Conservation (phyloP, 1,140 invertebrate species). For the Ylistrum balloti region DNA sequence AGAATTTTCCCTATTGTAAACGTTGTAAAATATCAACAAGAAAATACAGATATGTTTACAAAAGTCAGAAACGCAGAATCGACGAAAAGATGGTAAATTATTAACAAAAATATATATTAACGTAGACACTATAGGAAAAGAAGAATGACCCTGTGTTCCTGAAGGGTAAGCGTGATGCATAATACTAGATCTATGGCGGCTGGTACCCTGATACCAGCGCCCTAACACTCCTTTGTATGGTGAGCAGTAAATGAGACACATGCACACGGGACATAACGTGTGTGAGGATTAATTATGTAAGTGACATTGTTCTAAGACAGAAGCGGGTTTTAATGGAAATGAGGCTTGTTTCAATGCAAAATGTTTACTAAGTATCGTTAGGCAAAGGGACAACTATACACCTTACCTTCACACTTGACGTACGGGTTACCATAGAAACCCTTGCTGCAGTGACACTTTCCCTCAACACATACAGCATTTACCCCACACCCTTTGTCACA, state of each 20-base stretch:
- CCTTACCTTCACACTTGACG: slow-evolving; percentile 44
- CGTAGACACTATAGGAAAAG: too few relatives aligned
- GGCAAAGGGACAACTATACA: background rate
- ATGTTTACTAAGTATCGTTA: too few relatives aligned
- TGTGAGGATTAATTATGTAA: background rate
- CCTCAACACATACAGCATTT: slow-evolving; percentile 51
- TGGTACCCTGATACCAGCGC: background rate
- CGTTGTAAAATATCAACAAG: too few relatives aligned
- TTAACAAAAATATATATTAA: too few relatives aligned
- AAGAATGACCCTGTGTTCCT: too few relatives aligned
- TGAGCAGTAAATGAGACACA: background rate
- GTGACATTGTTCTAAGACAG: background rate
- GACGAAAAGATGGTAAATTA: too few relatives aligned
- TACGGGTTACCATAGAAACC: slow-evolving; percentile 54
- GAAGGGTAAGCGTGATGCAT: too few relatives aligned
- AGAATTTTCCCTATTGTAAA: too few relatives aligned
- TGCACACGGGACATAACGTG: background rate
- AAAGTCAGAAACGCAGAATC: too few relatives aligned
- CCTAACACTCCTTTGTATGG: background rate
- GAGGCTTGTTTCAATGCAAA: too few relatives aligned
- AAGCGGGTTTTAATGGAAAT: background rate
- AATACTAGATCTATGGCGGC: background rate
- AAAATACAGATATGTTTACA: too few relatives aligned
- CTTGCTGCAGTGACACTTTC: slow-evolving; percentile 45
- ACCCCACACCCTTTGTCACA: slow-evolving; percentile 51